Conservation (phyloP, 2,113 vertebrate genomes). For the Sinocyclocheilus maitianheensis region DNA sequence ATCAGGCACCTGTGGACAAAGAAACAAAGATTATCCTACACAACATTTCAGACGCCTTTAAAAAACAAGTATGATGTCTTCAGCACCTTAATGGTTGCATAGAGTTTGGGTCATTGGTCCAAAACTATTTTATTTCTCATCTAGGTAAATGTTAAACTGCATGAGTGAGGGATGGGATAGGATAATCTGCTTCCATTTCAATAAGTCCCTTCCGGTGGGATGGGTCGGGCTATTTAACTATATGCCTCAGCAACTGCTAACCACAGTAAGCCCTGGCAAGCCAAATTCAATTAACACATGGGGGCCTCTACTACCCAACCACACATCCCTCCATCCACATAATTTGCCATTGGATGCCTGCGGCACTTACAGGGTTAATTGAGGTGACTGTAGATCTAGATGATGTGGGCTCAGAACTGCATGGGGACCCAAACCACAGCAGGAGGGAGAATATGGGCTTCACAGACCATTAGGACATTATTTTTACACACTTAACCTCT, state of each 20-base stretch:
- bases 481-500: neutral
- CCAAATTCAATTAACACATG: constrained; percentile 71
- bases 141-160: constrained; percentile 3
- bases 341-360: constrained; percentile 57
- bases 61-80: neutral
- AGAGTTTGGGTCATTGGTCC: neutral
- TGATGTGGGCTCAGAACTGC: constrained; percentile 39
- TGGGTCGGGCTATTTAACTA: constrained; percentile 30
- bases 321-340: constrained; percentile 51
- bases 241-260: constrained; percentile 41
- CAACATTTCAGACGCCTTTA: neutral
- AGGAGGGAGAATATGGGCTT: constrained; percentile 19
- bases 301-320: constrained; percentile 48
- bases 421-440: neutral
- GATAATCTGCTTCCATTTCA: constrained; percentile 65
- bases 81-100: neutral
- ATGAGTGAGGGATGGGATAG: constrained; percentile 50
- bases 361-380: constrained; percentile 70
- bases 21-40: neutral
- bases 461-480: constrained; percentile 40
- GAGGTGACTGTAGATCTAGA: constrained; percentile 65
- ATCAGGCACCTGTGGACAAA: constrained; percentile 84
- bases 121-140: neutral
- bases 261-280: constrained; percentile 53
- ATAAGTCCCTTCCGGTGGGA: constrained; percentile 62